Evolutionary conservation across 2,888 invertebrate species (phyloP), one percentile per base, ranked within the genome.

Genomic region (Alentia gelatinosa): DNA sequence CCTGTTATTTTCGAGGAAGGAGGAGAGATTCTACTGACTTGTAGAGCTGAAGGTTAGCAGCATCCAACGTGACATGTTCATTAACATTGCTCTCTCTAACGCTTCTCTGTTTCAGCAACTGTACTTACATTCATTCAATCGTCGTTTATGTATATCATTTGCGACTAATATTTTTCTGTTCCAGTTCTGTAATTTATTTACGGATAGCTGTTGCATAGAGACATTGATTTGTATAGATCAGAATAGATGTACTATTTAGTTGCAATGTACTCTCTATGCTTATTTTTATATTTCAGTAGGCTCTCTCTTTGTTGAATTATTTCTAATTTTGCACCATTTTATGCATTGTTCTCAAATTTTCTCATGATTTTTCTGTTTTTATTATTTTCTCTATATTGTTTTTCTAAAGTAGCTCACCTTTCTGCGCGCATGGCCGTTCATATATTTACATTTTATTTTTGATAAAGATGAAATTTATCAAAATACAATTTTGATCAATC

Each of bases 1-100:
- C 89, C 89, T 30, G 63, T 89, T 26, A 39, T 33, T 63, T 63
- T 89, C 89, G 39, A 12, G 12, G 89, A 89, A 89, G 89, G 89
- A 89, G 89, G 50, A 37, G 39, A 35, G 63, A 89, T 89, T 23
- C 19, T 3, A 1, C 15, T 89, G 56, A 89, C 37, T n/a, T 89
- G 56, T 89, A 50, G 37, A 56, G 39, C 37, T 26, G 4, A 33
- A 89, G 89, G 89, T 89, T 89, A 63, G 89, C 39, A 1, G 39
- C 56, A 56, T 56, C 56, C 19, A 12, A n/a, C 12, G n/a, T 56
- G 56, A 56, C 23, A 56, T n/a, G 12, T 56, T 56, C 19, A 56
- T 56, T 56, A 56, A 56, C 56, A 56, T 56, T 79, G 79, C 79
- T 15, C 35, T 37, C 15, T 1, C 79, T 56, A 56, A 56, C 56